A percentile compares a stretch with the other conserved stretches of the same genome.
Conservation (phyloP, 2,888 invertebrate species). For the Chrysolina americana region DNA sequence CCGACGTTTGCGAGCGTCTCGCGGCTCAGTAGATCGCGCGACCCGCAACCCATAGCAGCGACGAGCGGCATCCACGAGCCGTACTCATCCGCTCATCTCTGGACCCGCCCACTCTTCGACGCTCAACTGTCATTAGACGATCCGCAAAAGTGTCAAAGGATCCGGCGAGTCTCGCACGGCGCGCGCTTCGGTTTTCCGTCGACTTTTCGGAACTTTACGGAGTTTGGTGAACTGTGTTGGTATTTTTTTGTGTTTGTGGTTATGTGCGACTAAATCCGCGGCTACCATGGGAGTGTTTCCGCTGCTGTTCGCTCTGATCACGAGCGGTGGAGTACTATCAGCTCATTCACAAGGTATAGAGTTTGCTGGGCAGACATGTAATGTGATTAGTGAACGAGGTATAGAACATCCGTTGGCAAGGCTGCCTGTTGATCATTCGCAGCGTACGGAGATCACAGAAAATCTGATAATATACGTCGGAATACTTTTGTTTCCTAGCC, state of each 20-base stretch:
- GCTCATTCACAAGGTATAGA: conserved; percentile 42
- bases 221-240: conserved; percentile 37
- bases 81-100: conserved; percentile 53
- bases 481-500: no score
- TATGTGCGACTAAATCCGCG: conserved; percentile 40
- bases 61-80: conserved; percentile 44
- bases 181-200: conserved; percentile 15
- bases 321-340: conserved; percentile 25
- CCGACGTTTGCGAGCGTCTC: conserved; percentile 57
- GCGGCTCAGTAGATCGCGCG: conserved; percentile 64
- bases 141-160: conserved; percentile 35
- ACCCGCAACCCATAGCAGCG: conserved; percentile 52
- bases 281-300: conserved; percentile 29
- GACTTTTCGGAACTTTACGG: conserved; percentile 36
- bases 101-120: conserved; percentile 60
- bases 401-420: not conserved
- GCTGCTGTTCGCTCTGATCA: conserved; percentile 25
- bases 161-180: not conserved
- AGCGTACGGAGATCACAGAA: no score
- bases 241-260: conserved; percentile 34
- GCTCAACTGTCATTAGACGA: conserved; percentile 32
- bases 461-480: no score
- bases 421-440: no score
- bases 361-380: not conserved
- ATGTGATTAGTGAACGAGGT: not conserved